phyloP scores from a whole-genome alignment of 1,140 invertebrate genomes.

The Manduca sexta region DNA sequence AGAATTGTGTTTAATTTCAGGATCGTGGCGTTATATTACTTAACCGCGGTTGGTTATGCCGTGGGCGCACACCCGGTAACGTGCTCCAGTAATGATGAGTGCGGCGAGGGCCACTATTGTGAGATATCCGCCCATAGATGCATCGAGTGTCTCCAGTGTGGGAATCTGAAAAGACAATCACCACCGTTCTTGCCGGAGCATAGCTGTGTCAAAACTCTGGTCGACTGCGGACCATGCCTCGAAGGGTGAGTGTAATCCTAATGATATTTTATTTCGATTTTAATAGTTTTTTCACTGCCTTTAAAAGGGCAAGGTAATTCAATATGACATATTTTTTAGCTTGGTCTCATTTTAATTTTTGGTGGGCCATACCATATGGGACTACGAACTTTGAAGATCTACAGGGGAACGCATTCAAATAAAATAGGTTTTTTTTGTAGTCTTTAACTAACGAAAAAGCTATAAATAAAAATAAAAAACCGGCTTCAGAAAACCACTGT shows the following conservation, averaged over 20 bases:
- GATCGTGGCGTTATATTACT: conserved; percentile 12
- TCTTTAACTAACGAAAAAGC: too few relatives aligned
- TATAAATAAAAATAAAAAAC: too few relatives aligned
- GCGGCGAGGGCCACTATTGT: conserved; percentile 38
- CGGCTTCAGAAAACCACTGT: too few relatives aligned
- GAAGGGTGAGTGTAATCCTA: conserved; percentile 36
- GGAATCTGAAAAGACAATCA: conserved; percentile 31
- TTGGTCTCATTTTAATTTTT: too few relatives aligned
- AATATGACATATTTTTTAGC: too few relatives aligned
- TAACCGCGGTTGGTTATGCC: conserved; percentile 6
- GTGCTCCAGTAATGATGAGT: conserved; percentile 32
- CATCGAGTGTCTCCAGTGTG: conserved; percentile 40
- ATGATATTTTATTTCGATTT: too few relatives aligned
- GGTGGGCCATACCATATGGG: too few relatives aligned
- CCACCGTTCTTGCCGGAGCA: neutral
- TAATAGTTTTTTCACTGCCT: too few relatives aligned
- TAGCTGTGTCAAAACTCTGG: conserved; percentile 36
- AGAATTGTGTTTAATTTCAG: conserved; percentile 24
- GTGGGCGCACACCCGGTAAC: conserved; percentile 20
- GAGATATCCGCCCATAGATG: conserved; percentile 28
- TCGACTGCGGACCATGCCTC: conserved; percentile 41
- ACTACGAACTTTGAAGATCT: too few relatives aligned
- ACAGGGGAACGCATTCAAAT: too few relatives aligned
- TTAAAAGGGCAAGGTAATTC: too few relatives aligned
- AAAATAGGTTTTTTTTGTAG: too few relatives aligned